These are phyloP conservation scores for Corydoras maculifer DNA, from an alignment of 2,113 vertebrate genomes.

Conservation along the genomic window DNA sequence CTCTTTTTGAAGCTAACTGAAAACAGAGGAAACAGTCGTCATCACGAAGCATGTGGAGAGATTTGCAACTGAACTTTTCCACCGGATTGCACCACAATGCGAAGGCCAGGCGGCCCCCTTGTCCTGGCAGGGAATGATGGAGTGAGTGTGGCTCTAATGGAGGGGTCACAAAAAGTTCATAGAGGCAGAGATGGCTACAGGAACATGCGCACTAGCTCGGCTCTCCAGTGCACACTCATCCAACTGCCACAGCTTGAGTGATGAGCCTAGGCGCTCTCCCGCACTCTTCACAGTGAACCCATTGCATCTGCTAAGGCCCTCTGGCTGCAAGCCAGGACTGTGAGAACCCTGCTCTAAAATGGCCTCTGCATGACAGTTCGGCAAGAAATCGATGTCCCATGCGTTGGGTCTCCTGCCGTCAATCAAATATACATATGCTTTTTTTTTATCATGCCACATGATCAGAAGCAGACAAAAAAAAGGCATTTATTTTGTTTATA, in stretches of 20 bases:
- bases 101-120: constrained; percentile 39
- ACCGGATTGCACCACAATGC: constrained; percentile 39
- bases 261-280: constrained; percentile 33
- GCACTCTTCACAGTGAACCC: constrained; percentile 21
- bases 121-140: constrained; percentile 45
- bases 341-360: constrained; percentile 29
- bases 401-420: constrained; percentile 19
- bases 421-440: constrained; percentile 20
- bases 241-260: constrained; percentile 37
- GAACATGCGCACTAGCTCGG: constrained; percentile 36
- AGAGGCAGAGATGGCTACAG: constrained; percentile 26
- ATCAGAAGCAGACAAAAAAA: constrained; percentile 10
- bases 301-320: constrained; percentile 23
- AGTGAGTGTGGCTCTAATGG: constrained; percentile 48
- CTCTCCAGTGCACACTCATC: constrained; percentile 22
- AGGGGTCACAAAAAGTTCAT: constrained; percentile 45
- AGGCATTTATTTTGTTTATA: background rate
- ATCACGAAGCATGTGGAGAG: constrained; percentile 30
- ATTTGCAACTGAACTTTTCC: constrained; percentile 40
- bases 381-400: constrained; percentile 15
- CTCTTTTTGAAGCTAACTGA: constrained; percentile 32
- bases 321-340: constrained; percentile 32
- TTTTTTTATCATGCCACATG: background rate
- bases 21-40: constrained; percentile 34
- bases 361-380: constrained; percentile 12